Base-by-base conservation (phyloP, 2,797 vertebrate genomes). In the Pseudopleuronectes americanus region DNA sequence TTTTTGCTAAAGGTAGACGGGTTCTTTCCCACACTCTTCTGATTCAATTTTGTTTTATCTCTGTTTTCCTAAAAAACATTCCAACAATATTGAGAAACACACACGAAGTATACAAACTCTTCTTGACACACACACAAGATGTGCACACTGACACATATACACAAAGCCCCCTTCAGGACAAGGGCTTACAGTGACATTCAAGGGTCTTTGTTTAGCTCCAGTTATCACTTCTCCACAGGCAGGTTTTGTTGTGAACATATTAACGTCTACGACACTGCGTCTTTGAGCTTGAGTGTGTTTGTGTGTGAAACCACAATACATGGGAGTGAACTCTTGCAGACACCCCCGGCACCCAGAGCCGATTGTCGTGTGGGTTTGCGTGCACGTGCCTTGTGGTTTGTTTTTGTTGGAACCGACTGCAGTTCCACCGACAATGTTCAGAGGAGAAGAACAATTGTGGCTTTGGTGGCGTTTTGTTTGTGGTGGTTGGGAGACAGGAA, bases 121-220 rank as follows among this genome's bases (percentile, higher is more conserved):
- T 74, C 7, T 24, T 72, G 47, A 56, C 33, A 64, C 45, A 69
- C 62, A 12, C 10, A 78, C 21, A 41, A 43, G 14, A 0, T 23
- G 53, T n/a, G 54, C 31, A 62, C 33, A 62, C 64, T 43, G 17
- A 36, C 53, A 68, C 48, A 74, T 24, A 52, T 67, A 79, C 59
- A 79, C 71, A 80, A 77, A 86, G 57, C 55, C 74, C 78, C 87
- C 89, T 90, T 86, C 83, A 91, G 90, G 90, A 91, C 80, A 73
- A 84, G 85, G 84, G 89, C 87, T 93, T 90, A 92, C 80, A 76
- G 76, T 88, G 85, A 93, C 92, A 93, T 93, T 93, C 93, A 92
- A 92, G 84, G 82, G 80, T 67, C 86, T 92, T 93, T 93, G 90
- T 94, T 92, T 92, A 87, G 85, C 75, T 80, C 52, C 75, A 81